Base-by-base conservation (phyloP, 2,113 vertebrate genomes). In the Bos indicus region DNA sequence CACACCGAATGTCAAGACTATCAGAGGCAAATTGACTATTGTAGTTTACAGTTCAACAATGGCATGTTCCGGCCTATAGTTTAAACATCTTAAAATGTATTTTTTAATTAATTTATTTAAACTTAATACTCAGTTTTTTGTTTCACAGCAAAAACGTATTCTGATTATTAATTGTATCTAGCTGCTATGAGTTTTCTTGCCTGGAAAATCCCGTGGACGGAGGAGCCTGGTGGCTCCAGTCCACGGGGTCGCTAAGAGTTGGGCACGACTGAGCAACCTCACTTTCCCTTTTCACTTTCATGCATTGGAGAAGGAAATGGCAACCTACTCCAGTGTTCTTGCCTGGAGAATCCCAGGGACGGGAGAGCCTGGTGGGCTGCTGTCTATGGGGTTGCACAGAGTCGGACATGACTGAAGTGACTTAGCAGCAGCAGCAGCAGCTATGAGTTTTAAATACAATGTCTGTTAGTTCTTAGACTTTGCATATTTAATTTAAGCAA, bases 401-500 rank as follows among this genome's bases (percentile, higher is more conserved):
- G 60, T 62, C 6, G 6, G 28, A 62, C 60, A 62, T 3, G 28
- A 33, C 60, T 62, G 28, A 62, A 62, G 60, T 1, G 3, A 62
- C 60, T 62, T 62, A 30, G 60, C 60, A 62, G 57, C 57, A 59
- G 60, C 28, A 9, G 54, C 54, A 9, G 19, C 28, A 15, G 67
- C 89, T 96, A 94, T 43, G 54, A 81, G 59, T 97, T 95, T 59
- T 88, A 97, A 46, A 94, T 97, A 86, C 84, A 57, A 46, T 97
- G 95, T 97, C 95, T 98, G 62, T 83, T 98, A 97, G 71, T 96
- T 97, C 81, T 95, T 96, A 94, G 74, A 81, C 51, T 90, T 86
- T 80, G 89, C 71, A 84, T 96, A 94, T 97, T 95, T 94, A 97
- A 91, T 96, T 67, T 95, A 98, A 98, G 81, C 95, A 96, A 91